Evolutionary conservation across 2,113 vertebrate genomes (phyloP).

Genomic region (Eurypyga helias): DNA sequence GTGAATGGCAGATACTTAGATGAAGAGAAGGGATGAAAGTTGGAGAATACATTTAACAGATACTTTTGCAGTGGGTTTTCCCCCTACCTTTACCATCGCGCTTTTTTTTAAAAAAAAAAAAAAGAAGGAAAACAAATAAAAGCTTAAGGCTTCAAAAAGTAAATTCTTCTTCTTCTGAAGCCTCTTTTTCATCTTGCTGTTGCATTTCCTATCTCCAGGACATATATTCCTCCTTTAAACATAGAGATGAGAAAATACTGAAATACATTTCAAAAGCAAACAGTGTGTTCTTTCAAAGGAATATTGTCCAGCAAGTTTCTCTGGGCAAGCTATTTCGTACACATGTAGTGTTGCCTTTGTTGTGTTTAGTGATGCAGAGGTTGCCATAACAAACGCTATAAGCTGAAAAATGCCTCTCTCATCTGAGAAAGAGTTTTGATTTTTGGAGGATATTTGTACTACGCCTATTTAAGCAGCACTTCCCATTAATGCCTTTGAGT

Average conservation of each 20-base stretch:
- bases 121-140: too few species aligned
- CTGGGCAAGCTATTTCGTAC: not conserved
- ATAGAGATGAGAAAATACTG: not conserved
- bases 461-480: not conserved
- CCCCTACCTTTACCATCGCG: not conserved
- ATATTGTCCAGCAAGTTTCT: not conserved
- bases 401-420: not conserved
- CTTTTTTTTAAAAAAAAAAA: not conserved
- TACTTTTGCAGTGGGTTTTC: not conserved
- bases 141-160: not conserved
- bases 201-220: not conserved
- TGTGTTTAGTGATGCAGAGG: not conserved
- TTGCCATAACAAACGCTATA: not conserved
- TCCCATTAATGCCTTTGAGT: not conserved
- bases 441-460: not conserved
- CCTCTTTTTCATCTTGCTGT: not conserved
- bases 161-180: not conserved
- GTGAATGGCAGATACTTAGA: constrained; percentile 5
- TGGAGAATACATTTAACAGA: not conserved
- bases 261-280: not conserved
- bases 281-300: not conserved
- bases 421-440: not conserved
- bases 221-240: not conserved
- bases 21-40: not conserved
- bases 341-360: not conserved